phyloP scores from a whole-genome alignment of 1,140 invertebrate species.

The Panagrolaimus sp. region DNA sequence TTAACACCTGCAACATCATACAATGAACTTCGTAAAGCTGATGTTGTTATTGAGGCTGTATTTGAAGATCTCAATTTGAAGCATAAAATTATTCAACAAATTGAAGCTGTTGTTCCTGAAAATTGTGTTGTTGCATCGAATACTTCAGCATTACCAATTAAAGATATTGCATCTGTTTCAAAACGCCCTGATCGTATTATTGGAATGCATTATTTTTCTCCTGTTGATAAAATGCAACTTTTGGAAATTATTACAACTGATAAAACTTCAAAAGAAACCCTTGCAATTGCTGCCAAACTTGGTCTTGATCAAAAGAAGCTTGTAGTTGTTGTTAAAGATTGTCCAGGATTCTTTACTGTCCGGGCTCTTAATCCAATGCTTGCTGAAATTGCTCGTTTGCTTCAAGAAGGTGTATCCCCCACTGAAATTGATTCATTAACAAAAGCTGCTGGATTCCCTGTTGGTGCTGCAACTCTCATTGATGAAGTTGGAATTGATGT shows the following conservation, averaged over 20 bases:
- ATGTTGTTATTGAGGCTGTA: slow-evolving; percentile 96
- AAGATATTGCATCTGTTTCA: slow-evolving; percentile 84
- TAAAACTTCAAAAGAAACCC: slow-evolving; percentile 83
- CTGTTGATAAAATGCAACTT: slow-evolving; percentile 98
- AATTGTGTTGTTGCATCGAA: slow-evolving; percentile 95
- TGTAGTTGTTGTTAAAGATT: slow-evolving; percentile 91
- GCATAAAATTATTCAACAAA: slow-evolving; percentile 90
- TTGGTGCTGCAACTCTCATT: slow-evolving; percentile 83
- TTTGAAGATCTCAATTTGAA: slow-evolving; percentile 95
- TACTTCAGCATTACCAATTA: slow-evolving; percentile 93
- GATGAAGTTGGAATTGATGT: slow-evolving; percentile 88
- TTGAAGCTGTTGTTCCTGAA: slow-evolving; percentile 68
- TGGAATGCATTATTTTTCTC: slow-evolving; percentile 99
- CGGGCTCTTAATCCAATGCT: slow-evolving; percentile 85
- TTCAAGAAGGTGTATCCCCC: slow-evolving; percentile 83
- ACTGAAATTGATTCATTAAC: slow-evolving; percentile 60
- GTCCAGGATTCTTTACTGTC: slow-evolving; percentile 98
- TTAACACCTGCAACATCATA: slow-evolving; percentile 78
- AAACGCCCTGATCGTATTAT: slow-evolving; percentile 83
- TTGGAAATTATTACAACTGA: slow-evolving; percentile 95
- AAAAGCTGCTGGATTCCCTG: slow-evolving; percentile 89
- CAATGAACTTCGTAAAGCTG: slow-evolving; percentile 76
- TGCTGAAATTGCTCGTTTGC: slow-evolving; percentile 76
- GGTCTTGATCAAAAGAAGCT: slow-evolving; percentile 93
- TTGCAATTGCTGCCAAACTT: slow-evolving; percentile 66